phyloP scores from a whole-genome alignment of 2,113 vertebrate genomes.

The Pangasianodon hypophthalmus region DNA sequence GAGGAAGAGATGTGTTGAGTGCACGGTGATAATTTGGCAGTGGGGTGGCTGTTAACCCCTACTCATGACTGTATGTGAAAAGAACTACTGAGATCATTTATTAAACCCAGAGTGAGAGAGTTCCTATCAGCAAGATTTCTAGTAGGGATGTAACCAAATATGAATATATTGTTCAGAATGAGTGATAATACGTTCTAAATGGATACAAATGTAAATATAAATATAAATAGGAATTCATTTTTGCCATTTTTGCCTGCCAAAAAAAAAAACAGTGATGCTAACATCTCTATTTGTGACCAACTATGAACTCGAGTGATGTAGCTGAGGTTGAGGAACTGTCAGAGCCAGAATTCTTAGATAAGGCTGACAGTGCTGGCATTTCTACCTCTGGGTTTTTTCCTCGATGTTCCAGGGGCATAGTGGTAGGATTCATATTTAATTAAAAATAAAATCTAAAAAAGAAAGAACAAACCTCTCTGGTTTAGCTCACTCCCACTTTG shows the following conservation, averaged over 20 bases:
- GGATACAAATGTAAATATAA: not conserved
- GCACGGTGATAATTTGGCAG: not conserved
- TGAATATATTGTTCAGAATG: not conserved
- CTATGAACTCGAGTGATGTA: not conserved
- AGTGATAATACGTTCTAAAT: not conserved
- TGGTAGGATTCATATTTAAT: not conserved
- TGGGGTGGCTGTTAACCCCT: not conserved
- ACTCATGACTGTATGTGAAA: not conserved
- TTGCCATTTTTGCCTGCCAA: not conserved
- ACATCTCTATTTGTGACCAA: not conserved
- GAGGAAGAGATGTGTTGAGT: not conserved
- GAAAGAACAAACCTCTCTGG: not conserved
- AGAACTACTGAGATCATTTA: constrained; percentile 13
- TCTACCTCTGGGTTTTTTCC: not conserved
- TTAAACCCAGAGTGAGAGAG: not conserved
- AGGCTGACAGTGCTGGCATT: not conserved
- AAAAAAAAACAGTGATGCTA: not conserved
- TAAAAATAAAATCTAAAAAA: not conserved
- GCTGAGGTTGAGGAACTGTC: not conserved
- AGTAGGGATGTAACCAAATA: not conserved
- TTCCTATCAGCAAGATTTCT: not conserved
- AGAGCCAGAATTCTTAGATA: not conserved
- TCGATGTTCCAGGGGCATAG: not conserved
- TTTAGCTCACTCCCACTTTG: not conserved
- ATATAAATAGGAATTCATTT: not conserved